Conservation (phyloP, 2,113 vertebrate genomes). For the Hiodon tergisus region DNA sequence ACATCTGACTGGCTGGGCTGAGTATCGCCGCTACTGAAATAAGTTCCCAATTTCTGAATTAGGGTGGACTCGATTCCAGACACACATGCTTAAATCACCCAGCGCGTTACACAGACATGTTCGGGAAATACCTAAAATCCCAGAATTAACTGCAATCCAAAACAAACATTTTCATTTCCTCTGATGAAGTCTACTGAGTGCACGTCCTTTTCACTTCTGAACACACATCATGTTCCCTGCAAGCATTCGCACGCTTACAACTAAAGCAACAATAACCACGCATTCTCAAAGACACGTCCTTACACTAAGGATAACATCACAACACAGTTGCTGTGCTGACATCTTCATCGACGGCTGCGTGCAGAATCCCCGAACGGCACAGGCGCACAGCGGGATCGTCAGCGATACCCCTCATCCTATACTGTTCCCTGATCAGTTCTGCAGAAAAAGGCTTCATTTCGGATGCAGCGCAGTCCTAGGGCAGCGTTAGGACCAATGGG, state of each 20-base stretch:
- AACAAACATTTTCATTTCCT: neutral
- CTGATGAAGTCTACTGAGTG: neutral
- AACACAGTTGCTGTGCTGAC: neutral
- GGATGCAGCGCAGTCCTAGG: neutral
- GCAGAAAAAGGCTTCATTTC: neutral
- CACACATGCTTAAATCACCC: no score
- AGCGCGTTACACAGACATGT: no score
- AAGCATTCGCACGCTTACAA: neutral
- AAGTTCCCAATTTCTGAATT: no score
- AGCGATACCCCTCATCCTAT: neutral
- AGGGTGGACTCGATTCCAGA: no score
- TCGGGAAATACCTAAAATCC: neutral
- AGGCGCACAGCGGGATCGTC: neutral
- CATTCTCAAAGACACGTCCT: neutral
- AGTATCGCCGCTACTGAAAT: no score
- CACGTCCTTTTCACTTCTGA: neutral
- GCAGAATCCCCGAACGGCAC: no score
- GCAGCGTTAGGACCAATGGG: slow-evolving; percentile 4
- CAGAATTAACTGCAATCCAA: neutral
- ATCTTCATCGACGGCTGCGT: no score
- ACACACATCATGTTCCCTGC: neutral
- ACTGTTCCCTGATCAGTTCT: neutral
- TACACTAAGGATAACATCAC: neutral
- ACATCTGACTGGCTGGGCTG: no score
- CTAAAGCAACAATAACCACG: neutral